Evolutionary conservation across 2,888 invertebrate species (phyloP), one percentile per base, ranked within the genome.

Genomic region (Amorpha juglandis): DNA sequence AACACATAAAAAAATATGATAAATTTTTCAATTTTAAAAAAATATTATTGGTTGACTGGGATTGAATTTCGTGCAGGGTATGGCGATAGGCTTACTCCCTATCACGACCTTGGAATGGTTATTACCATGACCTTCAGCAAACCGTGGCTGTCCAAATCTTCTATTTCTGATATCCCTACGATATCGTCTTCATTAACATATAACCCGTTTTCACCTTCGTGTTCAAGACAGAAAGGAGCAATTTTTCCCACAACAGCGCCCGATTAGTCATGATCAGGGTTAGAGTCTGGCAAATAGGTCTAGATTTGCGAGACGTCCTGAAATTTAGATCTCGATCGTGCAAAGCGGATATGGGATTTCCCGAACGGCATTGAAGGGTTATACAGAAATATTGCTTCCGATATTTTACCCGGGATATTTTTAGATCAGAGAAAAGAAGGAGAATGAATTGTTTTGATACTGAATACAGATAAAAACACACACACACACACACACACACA

Each of bases 321-420:
- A 19, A 58, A 58, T 58, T 19, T 58, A 58, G 55, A 58, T 58
- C 16, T 58, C 55, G 55, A 38, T 58, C 58, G 58, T 58, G 55
- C 58, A n/a, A 35, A 58, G 58, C 58, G 58, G 58, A 58, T 58
- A 58, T 58, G 42, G 58, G 58, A 42, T 58, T 58, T 58, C 7
- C 58, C 42, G 58, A 38, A 58, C 16, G 38, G 42, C 58, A 42
- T 42, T 42, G 58, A 58, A 58, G 58, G 42, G 58, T 58, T 58
- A 16, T 35, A 6, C 19, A 38, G 42, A 58, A 58, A 58, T 58
- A 58, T 58, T 58, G 58, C 58, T 58, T 58, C 42, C 38, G 42
- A 58, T 58, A 42, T 58, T 42, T 58, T 58, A 42, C 19, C 8
- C 27, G 52, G 42, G 6, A 19, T 42, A 58, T 19, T 38, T 58